These are phyloP conservation scores for Silurus aristotelis DNA, from an alignment of 2,797 vertebrate genomes.

Conservation along the genomic window DNA sequence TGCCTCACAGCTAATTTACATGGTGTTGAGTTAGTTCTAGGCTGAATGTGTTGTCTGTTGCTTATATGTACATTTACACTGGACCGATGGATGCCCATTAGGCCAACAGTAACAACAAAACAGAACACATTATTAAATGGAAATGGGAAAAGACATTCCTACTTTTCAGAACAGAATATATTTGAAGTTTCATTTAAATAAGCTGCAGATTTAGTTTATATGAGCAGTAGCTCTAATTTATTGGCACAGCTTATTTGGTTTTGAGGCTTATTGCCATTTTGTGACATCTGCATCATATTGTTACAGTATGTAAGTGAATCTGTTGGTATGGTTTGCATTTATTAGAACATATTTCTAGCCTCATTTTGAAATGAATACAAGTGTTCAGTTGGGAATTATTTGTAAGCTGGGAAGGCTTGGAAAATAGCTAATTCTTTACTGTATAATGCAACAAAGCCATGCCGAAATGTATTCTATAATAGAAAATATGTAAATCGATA, in stretches of 20 bases:
- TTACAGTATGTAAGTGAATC: neutral
- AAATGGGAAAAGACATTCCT: neutral
- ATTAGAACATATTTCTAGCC: slow-evolving; percentile 4
- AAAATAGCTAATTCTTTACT: slow-evolving; percentile 10
- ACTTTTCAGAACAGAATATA: neutral
- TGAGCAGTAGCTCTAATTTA: neutral
- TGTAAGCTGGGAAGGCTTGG: neutral
- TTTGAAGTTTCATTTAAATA: neutral
- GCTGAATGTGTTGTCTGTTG: neutral
- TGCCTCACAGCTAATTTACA: slow-evolving; percentile 10
- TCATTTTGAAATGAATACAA: slow-evolving; percentile 5
- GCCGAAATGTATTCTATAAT: slow-evolving; percentile 33
- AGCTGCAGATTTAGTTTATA: neutral
- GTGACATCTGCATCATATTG: neutral
- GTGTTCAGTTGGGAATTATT: neutral
- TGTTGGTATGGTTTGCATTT: neutral
- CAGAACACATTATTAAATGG: neutral
- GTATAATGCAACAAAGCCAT: slow-evolving; percentile 24
- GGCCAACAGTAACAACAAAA: neutral
- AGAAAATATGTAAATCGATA: slow-evolving; percentile 31
- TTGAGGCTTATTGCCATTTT: neutral
- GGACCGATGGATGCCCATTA: neutral
- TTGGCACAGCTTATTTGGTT: neutral
- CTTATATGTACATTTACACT: neutral
- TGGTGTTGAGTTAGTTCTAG: neutral